Conservation (phyloP, 2,888 invertebrate genomes). For the Netelia virgata region DNA sequence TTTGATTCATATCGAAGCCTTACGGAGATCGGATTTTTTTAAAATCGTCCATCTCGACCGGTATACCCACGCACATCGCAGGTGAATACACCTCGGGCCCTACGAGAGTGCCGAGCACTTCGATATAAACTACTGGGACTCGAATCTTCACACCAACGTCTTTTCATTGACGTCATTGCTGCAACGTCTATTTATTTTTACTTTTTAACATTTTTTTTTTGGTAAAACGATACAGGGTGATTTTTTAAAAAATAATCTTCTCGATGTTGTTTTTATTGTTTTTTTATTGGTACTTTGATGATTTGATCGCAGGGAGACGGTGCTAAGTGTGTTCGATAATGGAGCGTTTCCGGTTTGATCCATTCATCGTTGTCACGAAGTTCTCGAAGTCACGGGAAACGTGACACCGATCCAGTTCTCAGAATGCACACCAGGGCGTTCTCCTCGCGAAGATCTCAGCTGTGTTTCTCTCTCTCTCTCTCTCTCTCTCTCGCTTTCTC, state of each 20-base stretch:
- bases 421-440: slow-evolving; percentile 53
- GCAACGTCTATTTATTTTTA: too few relatives aligned
- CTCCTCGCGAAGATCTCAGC: slow-evolving; percentile 29
- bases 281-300: too few relatives aligned
- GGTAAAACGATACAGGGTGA: too few relatives aligned
- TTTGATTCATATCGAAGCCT: background rate
- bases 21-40: background rate
- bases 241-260: too few relatives aligned
- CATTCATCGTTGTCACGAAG: slow-evolving; percentile 58
- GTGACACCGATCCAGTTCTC: slow-evolving; percentile 62
- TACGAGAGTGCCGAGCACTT: background rate
- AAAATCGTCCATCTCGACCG: background rate
- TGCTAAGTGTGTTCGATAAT: too few relatives aligned
- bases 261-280: too few relatives aligned
- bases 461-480: slow-evolving; percentile 36
- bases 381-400: slow-evolving; percentile 48
- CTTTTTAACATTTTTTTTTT: too few relatives aligned
- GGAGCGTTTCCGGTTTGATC: slow-evolving; percentile 45
- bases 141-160: background rate
- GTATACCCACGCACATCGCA: background rate
- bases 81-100: background rate
- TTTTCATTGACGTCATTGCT: too few relatives aligned
- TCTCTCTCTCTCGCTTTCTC: slow-evolving; percentile 3
- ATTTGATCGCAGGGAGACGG: too few relatives aligned
- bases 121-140: background rate